Evolutionary conservation across 2,888 invertebrate species (phyloP), one percentile per base, ranked within the genome.

Genomic region (Anoplius nigerrimus): DNA sequence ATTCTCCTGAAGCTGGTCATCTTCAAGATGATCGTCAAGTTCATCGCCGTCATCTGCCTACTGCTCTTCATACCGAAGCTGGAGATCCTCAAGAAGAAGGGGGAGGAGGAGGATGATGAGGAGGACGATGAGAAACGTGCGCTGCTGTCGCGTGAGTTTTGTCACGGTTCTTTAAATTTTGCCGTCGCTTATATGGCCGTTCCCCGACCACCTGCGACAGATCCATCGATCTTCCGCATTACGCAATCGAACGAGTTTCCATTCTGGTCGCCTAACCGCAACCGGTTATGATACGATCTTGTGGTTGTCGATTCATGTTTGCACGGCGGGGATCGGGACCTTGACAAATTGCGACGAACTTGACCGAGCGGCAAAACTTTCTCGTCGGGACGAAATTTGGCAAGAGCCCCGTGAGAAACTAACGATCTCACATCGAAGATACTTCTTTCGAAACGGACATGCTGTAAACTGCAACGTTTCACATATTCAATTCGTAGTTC

Each of bases 1-100:
- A 91, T 95, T 66, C 82, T 95, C 65, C 87, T 95, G 43, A 95
- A 95, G 86, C 87, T 95, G 59, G 89, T 95, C 3, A 93, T 95
- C 78, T 95, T 95, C 86, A 95, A 95, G 89, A 94, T 95, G 88
- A 92, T 95, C 60, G 93, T 95, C 66, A 94, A 95, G 79, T 95
- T 95, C 88, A 92, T 95, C 51, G 95, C 93, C 0, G 90, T 95
- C 4, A 92, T 95, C 79, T 95, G 93, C 83, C 90, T 95, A 84
- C 87, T 95, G 77, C 89, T 95, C 60, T 94, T 95, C 84, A 92
- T 95, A 74, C 95, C 95, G 0, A 94, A 94, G 85, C 87, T 94
- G 21, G 91, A 92, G 66, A 80, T 85, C 2, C 83, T 82, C 11
- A 86, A 85, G 71, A 76, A 81, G 16, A 78, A 73, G 2, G 91